Evolutionary conservation across 2,888 invertebrate genomes (phyloP).

Genomic region (Clostera curtula): DNA sequence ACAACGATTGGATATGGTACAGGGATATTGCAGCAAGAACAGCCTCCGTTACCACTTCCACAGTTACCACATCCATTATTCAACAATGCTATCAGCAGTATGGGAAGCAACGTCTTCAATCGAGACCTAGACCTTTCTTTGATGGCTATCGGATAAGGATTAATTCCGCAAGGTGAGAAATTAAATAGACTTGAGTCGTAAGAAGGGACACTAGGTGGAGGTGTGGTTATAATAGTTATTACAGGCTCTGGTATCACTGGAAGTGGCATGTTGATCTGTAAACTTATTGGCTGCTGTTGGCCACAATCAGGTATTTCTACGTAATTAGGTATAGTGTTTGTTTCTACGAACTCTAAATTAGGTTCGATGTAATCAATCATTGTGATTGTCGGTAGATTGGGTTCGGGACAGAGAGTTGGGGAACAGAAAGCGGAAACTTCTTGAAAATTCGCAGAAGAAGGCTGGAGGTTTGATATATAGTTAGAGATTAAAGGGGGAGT

Average conservation of each 20-base stretch:
- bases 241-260: constrained; percentile 27
- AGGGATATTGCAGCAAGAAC: constrained; percentile 26
- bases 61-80: constrained; percentile 21
- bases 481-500: too few species aligned
- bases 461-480: too few species aligned
- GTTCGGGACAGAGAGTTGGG: too few species aligned
- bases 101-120: constrained; percentile 32
- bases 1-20: constrained; percentile 42
- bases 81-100: constrained; percentile 35
- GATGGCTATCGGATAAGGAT: constrained; percentile 26
- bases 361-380: too few species aligned
- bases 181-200: constrained; percentile 10
- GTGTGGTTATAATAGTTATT: constrained; percentile 26
- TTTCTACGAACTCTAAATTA: not conserved
- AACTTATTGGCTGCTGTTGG: constrained; percentile 27
- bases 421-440: too few species aligned
- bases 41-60: constrained; percentile 14
- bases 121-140: constrained; percentile 30
- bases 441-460: too few species aligned
- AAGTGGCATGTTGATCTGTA: constrained; percentile 40
- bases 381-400: not conserved
- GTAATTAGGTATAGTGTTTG: not conserved
- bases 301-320: not conserved
- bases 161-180: constrained; percentile 8
- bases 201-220: constrained; percentile 9